A percentile compares a stretch with the other conserved stretches of the same genome.
phyloP scores from a whole-genome alignment of 1,140 invertebrate species.

The Trichoplusia ni region DNA sequence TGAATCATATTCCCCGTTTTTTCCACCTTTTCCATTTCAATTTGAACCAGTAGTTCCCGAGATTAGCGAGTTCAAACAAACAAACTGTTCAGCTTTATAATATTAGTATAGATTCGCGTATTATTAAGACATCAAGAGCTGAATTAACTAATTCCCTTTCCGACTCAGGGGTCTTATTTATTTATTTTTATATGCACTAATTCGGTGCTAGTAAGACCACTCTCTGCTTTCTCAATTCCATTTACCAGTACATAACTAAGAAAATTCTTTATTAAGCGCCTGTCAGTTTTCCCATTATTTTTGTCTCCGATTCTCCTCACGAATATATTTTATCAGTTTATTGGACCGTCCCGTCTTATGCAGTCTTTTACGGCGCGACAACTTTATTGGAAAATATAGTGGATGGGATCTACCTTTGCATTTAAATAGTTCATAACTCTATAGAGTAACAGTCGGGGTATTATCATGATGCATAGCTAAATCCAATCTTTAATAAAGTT shows the following conservation, averaged over 20 bases:
- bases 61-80: too few relatives aligned
- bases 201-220: too few relatives aligned
- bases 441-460: constrained; percentile 22
- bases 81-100: too few relatives aligned
- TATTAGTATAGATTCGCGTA: too few relatives aligned
- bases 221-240: too few relatives aligned
- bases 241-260: background rate
- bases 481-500: background rate
- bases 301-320: background rate
- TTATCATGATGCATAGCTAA: background rate
- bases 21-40: too few relatives aligned
- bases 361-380: constrained; percentile 33
- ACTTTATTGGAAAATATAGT: constrained; percentile 64
- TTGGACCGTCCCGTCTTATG: constrained; percentile 12
- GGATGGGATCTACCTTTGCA: constrained; percentile 54
- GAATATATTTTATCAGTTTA: constrained; percentile 21
- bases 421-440: constrained; percentile 54
- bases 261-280: background rate
- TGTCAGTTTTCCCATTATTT: background rate
- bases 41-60: too few relatives aligned
- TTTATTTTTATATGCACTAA: too few relatives aligned
- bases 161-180: too few relatives aligned
- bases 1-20: too few relatives aligned
- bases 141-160: too few relatives aligned
- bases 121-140: too few relatives aligned